phyloP scores from a whole-genome alignment of 2,888 invertebrate species.

The Mythimna lalbum region DNA sequence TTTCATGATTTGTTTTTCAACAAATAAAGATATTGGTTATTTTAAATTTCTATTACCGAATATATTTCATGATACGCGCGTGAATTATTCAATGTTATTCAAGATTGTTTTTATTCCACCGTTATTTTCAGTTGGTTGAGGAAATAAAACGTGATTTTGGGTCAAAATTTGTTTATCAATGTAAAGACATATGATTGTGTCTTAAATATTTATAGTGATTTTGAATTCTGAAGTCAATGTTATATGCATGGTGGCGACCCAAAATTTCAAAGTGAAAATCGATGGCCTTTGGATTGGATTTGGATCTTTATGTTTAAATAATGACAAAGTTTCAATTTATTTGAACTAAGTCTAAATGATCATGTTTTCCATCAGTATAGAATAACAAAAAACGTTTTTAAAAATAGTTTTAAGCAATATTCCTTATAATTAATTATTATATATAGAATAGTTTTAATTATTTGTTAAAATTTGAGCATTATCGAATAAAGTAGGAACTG shows the following conservation, averaged over 20 bases:
- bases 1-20: constrained; percentile 7
- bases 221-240: constrained; percentile 59
- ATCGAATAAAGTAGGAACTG: not conserved
- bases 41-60: constrained; percentile 18
- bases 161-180: constrained; percentile 55
- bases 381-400: not conserved
- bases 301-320: constrained; percentile 43
- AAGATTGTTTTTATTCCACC: constrained; percentile 41
- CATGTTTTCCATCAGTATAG: not conserved
- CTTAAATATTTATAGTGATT: constrained; percentile 48
- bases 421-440: not conserved
- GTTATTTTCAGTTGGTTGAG: constrained; percentile 46
- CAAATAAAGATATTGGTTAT: constrained; percentile 8
- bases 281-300: constrained; percentile 1
- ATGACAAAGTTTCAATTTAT: constrained; percentile 29
- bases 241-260: constrained; percentile 53
- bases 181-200: constrained; percentile 18
- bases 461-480: not conserved
- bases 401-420: not conserved
- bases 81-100: constrained; percentile 57
- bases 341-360: not conserved
- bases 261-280: constrained; percentile 30
- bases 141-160: constrained; percentile 46
- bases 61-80: constrained; percentile 1
- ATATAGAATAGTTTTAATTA: not conserved